A percentile compares a stretch with the other conserved stretches of the same genome.
Evolutionary conservation across 2,888 invertebrate genomes (phyloP).

Genomic region (Drosophila demipolita): DNA sequence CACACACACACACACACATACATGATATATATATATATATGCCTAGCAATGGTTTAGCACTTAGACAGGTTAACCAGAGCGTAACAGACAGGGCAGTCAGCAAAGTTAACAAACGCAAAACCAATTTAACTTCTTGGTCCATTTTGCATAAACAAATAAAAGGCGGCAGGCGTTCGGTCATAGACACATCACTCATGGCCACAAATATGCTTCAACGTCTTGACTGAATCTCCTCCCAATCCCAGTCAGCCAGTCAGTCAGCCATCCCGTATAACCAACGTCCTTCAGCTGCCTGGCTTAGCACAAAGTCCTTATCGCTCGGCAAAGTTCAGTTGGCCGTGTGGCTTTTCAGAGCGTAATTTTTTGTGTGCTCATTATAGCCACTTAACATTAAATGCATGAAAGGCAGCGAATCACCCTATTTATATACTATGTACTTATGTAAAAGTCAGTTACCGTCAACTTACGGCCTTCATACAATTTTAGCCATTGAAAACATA

Average conservation of each 20-base stretch:
- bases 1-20: conserved; percentile 30
- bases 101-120: conserved; percentile 75
- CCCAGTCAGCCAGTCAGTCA: neutral
- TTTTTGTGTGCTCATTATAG: conserved; percentile 75
- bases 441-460: conserved; percentile 6
- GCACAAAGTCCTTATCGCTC: conserved; percentile 34
- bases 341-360: conserved; percentile 60
- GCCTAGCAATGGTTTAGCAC: conserved; percentile 39
- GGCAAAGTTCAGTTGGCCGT: conserved; percentile 32
- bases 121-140: conserved; percentile 76
- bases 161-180: conserved; percentile 27
- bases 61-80: conserved; percentile 49
- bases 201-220: conserved; percentile 46
- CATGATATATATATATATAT: no score
- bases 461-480: conserved; percentile 11
- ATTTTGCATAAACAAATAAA: conserved; percentile 75
- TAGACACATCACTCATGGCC: conserved; percentile 9
- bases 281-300: conserved; percentile 1
- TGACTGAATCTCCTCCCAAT: neutral
- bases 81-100: conserved; percentile 52
- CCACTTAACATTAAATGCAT: conserved; percentile 74
- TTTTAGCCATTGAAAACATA: conserved; percentile 51
- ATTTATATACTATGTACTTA: conserved; percentile 21
- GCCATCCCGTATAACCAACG: neutral
- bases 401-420: conserved; percentile 44